Conservation (phyloP, 35 echinoderm and acorn worm species). For the Heliocidaris tuberculata region DNA sequence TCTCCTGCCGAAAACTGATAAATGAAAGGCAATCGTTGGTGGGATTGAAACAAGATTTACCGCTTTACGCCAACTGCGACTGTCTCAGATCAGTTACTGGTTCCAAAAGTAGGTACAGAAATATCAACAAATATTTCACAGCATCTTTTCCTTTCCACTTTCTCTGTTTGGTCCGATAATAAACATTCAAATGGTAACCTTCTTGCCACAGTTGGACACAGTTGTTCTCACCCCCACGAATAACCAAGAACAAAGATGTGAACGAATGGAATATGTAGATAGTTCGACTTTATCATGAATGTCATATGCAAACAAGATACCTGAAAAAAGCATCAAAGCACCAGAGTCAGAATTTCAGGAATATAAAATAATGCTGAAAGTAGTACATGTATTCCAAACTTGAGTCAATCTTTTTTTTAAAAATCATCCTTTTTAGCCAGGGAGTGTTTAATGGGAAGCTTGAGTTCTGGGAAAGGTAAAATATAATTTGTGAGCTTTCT, state of each 20-base stretch:
- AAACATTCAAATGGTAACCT: not conserved
- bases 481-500: no score
- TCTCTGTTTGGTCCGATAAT: conserved; percentile 11
- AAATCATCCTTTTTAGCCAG: no score
- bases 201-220: not conserved
- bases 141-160: not conserved
- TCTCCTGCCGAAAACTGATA: not conserved
- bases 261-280: not conserved
- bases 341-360: no score
- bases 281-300: not conserved
- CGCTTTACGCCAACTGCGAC: not conserved
- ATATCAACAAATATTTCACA: conserved; percentile 8
- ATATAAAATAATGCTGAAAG: no score
- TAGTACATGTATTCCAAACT: no score
- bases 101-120: not conserved
- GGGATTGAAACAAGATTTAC: not conserved
- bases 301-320: not conserved
- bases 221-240: not conserved
- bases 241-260: not conserved
- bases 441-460: no score
- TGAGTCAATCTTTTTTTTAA: no score
- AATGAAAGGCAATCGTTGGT: not conserved
- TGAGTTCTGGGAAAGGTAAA: no score
- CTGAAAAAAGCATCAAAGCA: not conserved
- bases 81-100: not conserved